These are phyloP conservation scores for Drosophila yakuba DNA, from an alignment of 1,140 invertebrate genomes.

Conservation along the genomic window DNA sequence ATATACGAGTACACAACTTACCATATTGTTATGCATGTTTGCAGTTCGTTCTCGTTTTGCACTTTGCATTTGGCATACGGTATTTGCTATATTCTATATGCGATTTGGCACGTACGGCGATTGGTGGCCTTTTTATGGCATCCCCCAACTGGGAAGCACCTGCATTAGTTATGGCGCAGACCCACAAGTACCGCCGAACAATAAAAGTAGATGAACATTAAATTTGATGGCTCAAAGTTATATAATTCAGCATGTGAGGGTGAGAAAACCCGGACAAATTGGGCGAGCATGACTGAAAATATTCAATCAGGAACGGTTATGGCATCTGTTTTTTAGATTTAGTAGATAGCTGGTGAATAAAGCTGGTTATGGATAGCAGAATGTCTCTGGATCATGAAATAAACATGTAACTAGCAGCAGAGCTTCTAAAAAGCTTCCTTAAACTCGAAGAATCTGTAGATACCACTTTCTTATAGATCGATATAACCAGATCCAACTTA, in stretches of 20 bases:
- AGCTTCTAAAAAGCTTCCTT: no score
- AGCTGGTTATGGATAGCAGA: no score
- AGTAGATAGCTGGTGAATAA: no score
- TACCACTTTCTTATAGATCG: neutral
- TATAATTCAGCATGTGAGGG: neutral
- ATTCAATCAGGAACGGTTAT: neutral
- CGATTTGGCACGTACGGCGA: constrained; percentile 32
- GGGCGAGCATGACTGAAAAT: neutral
- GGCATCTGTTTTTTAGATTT: no score
- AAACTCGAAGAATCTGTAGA: no score
- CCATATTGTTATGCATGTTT: constrained; percentile 46
- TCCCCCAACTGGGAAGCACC: neutral
- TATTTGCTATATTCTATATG: constrained; percentile 11
- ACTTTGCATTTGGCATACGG: neutral
- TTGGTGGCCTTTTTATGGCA: constrained; percentile 42
- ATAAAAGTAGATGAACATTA: constrained; percentile 10
- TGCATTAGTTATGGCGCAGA: constrained; percentile 34
- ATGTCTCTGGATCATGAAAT: no score
- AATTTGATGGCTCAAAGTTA: constrained; percentile 6
- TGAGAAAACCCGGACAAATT: neutral
- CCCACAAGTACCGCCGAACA: constrained; percentile 24
- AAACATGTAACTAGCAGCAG: no score
- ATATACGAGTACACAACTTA: constrained; percentile 20
- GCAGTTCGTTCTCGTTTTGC: constrained; percentile 5
- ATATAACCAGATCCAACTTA: neutral